Base-by-base conservation (phyloP, 2,797 vertebrate genomes). In the Gobio occitaniae region DNA sequence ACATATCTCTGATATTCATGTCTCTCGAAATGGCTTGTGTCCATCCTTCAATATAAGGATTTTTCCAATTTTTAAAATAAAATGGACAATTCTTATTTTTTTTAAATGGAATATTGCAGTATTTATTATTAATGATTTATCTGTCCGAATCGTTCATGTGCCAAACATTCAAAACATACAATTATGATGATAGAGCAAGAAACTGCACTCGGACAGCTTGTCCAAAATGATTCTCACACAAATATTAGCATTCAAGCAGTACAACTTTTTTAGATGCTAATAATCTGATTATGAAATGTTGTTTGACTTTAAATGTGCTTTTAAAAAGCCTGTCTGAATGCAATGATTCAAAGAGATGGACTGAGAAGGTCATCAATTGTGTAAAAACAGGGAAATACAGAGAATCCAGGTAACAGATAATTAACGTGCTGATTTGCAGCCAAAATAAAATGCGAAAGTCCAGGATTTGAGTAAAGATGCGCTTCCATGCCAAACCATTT, bases 401-500 rank as follows among this genome's bases (percentile, higher is more conserved):
- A 69, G 48, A 63, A 63, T 68, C 25, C 5, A 50, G 29, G 29
- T 68, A 80, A 68, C 29, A 52, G 52, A 50, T 78, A 78, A 80
- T n/a, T 54, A 63, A n/a, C 71, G 52, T 41, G 13, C 70, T 83
- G 59, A 66, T 47, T 52, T 54, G 66, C 47, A 52, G 70, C 71
- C 71, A 66, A 52, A 66, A 1, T 13, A 48, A 36, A 82, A 61
- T 29, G 21, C 15, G 4, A 72, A 74, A 63, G 41, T 74, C 41
- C 17, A 19, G 41, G 16, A 71, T 74, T 61, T 72, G 69, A 82
- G 38, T 61, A 6, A 82, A 82, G 80, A 82, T 50, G 36, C 1
- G n/a, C 68, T 82, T 44, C 41, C 44, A 29, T 48, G 59, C 81
- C 81, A 75, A 76, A 83, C 81, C 59, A 4, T 36, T n/a, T 32